A percentile compares a stretch with the other conserved stretches of the same genome.
These are phyloP conservation scores for Melanaphis sacchari DNA, from an alignment of 1,140 invertebrate genomes.

Conservation along the genomic window DNA sequence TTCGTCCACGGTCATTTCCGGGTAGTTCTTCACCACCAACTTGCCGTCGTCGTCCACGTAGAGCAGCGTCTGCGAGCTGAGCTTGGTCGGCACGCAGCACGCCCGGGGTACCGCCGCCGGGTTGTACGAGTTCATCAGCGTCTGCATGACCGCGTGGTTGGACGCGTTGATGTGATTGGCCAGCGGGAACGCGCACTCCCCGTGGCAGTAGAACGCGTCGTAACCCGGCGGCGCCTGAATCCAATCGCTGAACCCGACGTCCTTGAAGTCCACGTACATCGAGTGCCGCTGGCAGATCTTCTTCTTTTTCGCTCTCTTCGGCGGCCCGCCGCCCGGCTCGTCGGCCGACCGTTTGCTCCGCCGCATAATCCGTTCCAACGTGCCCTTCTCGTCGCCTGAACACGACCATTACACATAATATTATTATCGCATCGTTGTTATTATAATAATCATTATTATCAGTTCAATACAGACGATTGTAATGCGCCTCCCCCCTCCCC, in stretches of 20 bases:
- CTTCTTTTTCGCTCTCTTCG: conserved; percentile 63
- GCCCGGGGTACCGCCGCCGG: conserved; percentile 86
- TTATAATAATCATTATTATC: too few species aligned
- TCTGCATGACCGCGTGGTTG: conserved; percentile 98
- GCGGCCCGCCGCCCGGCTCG: conserved; percentile 61
- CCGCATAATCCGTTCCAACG: conserved; percentile 57
- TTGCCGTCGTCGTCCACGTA: conserved; percentile 92
- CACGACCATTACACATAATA: not conserved
- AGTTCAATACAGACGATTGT: too few species aligned
- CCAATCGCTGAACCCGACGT: conserved; percentile 99
- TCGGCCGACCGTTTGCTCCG: conserved; percentile 61
- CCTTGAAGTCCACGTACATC: conserved; percentile 94
- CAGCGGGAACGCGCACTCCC: conserved; percentile 92
- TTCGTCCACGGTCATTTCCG: conserved; percentile 92
- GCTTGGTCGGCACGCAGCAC: conserved; percentile 91
- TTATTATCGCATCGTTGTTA: too few species aligned
- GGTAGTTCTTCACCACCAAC: conserved; percentile 94
- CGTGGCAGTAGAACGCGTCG: conserved; percentile 93
- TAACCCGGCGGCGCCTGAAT: conserved; percentile 96
- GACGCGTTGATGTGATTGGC: conserved; percentile 93
- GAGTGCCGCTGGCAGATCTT: conserved; percentile 86
- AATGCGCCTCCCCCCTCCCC: too few species aligned
- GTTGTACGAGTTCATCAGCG: conserved; percentile 90
- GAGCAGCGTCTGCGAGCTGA: conserved; percentile 90
- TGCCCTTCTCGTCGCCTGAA: not conserved